A percentile compares a stretch with the other conserved stretches of the same genome.
Evolutionary conservation across 1,140 invertebrate genomes (phyloP).

Genomic region (Diabrotica virgifera): DNA sequence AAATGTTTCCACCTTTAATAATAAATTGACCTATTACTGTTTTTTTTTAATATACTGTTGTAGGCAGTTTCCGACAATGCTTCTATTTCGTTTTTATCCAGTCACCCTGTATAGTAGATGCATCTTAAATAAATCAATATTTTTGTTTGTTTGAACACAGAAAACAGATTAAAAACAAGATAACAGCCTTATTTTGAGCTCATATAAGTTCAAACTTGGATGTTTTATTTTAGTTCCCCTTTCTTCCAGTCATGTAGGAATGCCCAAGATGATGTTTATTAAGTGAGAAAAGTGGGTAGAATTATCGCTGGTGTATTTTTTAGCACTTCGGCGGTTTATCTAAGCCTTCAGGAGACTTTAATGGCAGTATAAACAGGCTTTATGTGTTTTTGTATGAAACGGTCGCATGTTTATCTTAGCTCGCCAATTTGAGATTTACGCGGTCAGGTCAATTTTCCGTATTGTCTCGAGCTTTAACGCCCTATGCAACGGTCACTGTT

Average conservation of each 20-base stretch:
- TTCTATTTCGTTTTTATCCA: too few relatives aligned
- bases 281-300: conserved; percentile 27
- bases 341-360: conserved; percentile 24
- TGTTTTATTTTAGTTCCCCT: too few relatives aligned
- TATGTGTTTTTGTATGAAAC: conserved; percentile 31
- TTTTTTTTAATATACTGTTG: too few relatives aligned
- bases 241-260: neutral
- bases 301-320: conserved; percentile 29
- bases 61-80: too few relatives aligned
- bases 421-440: conserved; percentile 24
- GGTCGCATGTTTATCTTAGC: conserved; percentile 26
- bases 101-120: too few relatives aligned
- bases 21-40: too few relatives aligned
- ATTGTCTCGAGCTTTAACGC: conserved; percentile 1
- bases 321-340: conserved; percentile 28
- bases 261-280: conserved; percentile 23
- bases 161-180: too few relatives aligned
- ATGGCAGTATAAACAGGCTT: conserved; percentile 27
- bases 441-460: neutral
- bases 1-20: too few relatives aligned
- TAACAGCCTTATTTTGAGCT: too few relatives aligned
- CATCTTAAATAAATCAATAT: too few relatives aligned
- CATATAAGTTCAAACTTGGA: too few relatives aligned
- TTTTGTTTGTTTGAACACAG: too few relatives aligned
- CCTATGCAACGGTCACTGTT: neutral